Conservation (phyloP, 2,888 invertebrate genomes). For the Cosmia pyralina region DNA sequence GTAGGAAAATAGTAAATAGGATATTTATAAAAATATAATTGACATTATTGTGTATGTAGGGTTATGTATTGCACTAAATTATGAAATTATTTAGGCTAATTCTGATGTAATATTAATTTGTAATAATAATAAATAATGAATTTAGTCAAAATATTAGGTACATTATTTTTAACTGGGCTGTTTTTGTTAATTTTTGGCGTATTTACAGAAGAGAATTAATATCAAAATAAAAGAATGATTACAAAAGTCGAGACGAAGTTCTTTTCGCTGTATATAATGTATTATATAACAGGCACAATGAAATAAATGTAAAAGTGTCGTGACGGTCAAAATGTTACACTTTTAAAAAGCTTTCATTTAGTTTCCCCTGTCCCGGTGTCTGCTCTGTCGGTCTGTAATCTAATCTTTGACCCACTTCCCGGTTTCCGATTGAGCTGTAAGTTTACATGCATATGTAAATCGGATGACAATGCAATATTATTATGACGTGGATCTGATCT, state of each 20-base stretch:
- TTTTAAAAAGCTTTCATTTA: background rate
- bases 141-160: conserved; percentile 3
- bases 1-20: background rate
- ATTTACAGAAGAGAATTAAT: background rate
- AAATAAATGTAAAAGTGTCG: background rate
- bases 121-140: background rate
- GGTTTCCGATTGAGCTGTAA: too few relatives aligned
- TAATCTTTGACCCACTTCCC: too few relatives aligned
- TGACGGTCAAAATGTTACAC: background rate
- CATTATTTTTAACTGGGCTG: background rate
- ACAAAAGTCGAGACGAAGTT: background rate
- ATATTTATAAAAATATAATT: conserved; percentile 20
- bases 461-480: too few relatives aligned
- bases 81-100: background rate
- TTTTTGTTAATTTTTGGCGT: background rate
- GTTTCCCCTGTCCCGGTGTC: too few relatives aligned
- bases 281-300: background rate
- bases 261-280: background rate
- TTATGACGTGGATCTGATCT: too few relatives aligned
- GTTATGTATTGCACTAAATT: conserved; percentile 19
- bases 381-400: too few relatives aligned
- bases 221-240: background rate
- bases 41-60: conserved; percentile 9
- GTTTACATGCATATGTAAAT: too few relatives aligned
- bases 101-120: conserved; percentile 15